Evolutionary conservation across 2,888 invertebrate species (phyloP).

Genomic region (Ormyrus rosae): DNA sequence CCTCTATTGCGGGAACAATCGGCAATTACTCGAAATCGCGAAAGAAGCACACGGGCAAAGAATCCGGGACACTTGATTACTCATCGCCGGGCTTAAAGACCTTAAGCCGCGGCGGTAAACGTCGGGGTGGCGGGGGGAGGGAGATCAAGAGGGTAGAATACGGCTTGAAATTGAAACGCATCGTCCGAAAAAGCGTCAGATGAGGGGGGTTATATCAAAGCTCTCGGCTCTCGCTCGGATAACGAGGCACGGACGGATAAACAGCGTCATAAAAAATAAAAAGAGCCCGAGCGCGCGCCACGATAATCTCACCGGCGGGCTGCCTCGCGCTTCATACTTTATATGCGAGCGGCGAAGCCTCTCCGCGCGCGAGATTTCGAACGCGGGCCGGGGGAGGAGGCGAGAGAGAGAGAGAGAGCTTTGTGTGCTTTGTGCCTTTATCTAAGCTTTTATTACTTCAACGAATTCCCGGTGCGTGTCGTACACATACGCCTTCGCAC

Average conservation of each 20-base stretch:
- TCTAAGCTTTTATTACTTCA: slow-evolving; percentile 60
- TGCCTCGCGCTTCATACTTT: slow-evolving; percentile 44
- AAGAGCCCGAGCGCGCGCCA: slow-evolving; percentile 20
- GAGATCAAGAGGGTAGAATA: no score
- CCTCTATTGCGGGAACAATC: no score
- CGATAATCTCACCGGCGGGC: slow-evolving; percentile 52
- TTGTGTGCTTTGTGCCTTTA: slow-evolving; percentile 52
- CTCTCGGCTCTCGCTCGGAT: slow-evolving; percentile 17
- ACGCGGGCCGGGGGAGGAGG: neutral
- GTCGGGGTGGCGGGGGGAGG: no score
- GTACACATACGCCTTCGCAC: neutral
- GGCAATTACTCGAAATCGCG: no score
- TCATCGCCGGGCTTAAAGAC: no score
- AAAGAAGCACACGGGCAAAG: no score
- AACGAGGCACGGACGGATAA: slow-evolving; percentile 55
- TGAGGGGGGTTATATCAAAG: slow-evolving; percentile 43
- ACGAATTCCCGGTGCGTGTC: slow-evolving; percentile 52
- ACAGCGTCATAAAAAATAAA: slow-evolving; percentile 57
- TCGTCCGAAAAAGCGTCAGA: slow-evolving; percentile 31
- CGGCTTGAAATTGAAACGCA: slow-evolving; percentile 45
- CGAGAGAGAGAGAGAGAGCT: neutral
- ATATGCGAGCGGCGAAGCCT: slow-evolving; percentile 43
- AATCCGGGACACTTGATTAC: no score
- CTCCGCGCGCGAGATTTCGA: slow-evolving; percentile 48
- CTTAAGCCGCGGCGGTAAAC: no score